Percentiles rank a stretch among this genome's conserved stretches.
phyloP scores from a whole-genome alignment of 2,888 invertebrate species.

The Agriopis leucophaearia region DNA sequence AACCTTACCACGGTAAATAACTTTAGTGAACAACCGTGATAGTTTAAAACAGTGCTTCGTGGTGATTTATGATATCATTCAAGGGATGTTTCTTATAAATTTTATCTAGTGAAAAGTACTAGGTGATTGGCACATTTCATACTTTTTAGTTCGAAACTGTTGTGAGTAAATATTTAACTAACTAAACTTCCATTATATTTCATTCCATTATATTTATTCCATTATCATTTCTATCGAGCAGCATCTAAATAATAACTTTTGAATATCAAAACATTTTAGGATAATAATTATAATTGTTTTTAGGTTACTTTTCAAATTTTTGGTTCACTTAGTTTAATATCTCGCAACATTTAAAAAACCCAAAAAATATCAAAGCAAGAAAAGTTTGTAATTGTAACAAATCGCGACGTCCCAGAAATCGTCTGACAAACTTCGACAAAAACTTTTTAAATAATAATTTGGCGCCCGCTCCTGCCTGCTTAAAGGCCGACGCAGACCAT shows the following conservation, averaged over 20 bases:
- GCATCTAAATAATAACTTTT: not conserved
- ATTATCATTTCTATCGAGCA: too few species aligned
- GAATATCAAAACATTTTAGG: not conserved
- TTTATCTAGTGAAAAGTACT: not conserved
- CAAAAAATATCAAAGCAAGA: slow-evolving; percentile 20
- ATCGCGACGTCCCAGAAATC: slow-evolving; percentile 27
- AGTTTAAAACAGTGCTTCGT: too few species aligned
- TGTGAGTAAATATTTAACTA: too few species aligned
- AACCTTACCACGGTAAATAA: too few species aligned
- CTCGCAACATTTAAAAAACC: slow-evolving; percentile 9
- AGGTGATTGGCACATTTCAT: too few species aligned
- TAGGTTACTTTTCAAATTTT: not conserved
- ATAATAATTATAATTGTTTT: not conserved
- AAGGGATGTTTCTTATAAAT: not conserved
- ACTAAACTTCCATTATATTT: too few species aligned
- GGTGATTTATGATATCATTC: not conserved
- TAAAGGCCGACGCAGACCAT: not conserved
- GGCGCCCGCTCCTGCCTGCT: slow-evolving; percentile 19
- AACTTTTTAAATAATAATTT: slow-evolving; percentile 45
- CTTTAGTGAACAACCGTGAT: too few species aligned
- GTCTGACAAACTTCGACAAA: slow-evolving; percentile 30
- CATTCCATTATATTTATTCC: too few species aligned
- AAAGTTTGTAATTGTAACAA: slow-evolving; percentile 31
- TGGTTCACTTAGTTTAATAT: not conserved
- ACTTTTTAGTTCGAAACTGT: not conserved